Evolutionary conservation across 1,140 invertebrate genomes (phyloP).

Genomic region (Drosophila bocki): DNA sequence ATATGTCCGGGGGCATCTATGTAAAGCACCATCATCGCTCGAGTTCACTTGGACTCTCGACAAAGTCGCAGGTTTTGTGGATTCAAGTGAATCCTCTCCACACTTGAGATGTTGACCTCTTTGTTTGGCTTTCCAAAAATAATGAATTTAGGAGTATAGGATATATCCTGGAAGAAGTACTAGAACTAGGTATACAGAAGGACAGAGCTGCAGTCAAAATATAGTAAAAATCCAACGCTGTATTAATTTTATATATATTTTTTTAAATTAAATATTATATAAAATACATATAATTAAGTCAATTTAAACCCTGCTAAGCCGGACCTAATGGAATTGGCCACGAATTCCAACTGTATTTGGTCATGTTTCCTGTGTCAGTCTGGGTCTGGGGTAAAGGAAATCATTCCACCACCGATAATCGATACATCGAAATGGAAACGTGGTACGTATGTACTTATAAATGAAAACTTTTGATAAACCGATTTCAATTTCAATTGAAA

Average conservation of each 20-base stretch:
- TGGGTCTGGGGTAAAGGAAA: too few relatives aligned
- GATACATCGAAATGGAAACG: conserved; percentile 33
- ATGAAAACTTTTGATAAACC: conserved; percentile 47
- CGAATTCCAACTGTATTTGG: too few relatives aligned
- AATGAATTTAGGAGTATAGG: not conserved
- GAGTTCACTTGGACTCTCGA: not conserved
- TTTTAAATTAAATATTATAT: too few relatives aligned
- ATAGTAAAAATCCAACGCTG: too few relatives aligned
- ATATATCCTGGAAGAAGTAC: too few relatives aligned
- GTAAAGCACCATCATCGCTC: conserved; percentile 1
- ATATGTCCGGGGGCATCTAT: not conserved
- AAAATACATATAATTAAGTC: too few relatives aligned
- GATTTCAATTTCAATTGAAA: conserved; percentile 55
- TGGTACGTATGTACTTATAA: conserved; percentile 12
- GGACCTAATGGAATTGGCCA: not conserved
- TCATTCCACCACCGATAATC: conserved; percentile 15
- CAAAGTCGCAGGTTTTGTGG: not conserved
- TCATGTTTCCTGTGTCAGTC: not conserved
- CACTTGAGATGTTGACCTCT: conserved; percentile 3
- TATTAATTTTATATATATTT: too few relatives aligned
- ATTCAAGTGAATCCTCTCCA: not conserved
- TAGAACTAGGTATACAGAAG: too few relatives aligned
- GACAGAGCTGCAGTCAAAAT: too few relatives aligned
- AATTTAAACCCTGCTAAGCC: not conserved
- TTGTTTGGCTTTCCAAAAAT: not conserved